Base-by-base conservation (phyloP, 2,888 invertebrate genomes). In the Lampropteryx suffumata region DNA sequence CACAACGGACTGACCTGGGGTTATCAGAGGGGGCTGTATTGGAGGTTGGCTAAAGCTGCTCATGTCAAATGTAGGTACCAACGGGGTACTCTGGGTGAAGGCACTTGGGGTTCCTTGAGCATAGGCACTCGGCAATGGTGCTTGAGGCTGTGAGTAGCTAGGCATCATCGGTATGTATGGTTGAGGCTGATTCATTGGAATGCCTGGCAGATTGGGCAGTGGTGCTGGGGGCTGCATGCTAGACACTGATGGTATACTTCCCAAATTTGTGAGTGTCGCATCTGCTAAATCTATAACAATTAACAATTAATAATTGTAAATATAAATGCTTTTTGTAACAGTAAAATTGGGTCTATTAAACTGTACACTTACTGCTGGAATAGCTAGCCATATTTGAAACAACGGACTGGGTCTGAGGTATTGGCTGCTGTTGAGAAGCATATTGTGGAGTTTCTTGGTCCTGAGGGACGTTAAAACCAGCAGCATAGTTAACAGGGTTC, bases 141-240 rank as follows among this genome's bases (percentile, higher is more conserved):
- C 66, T 61, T 76, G 80, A 29, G 82, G 69, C 54, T 84, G 80
- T 3, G 82, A 75, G 56, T 86, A 91, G 59, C 76, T 88, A 30
- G 79, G 82, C 88, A 88, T 90, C 73, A 89, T 88, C 7, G 90
- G 91, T 72, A 90, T 90, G 58, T 90, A 91, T 0, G 91, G 91
- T 65, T 91, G 91, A 0, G 91, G 90, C 64, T 91, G 90, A 61
- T 83, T 90, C 90, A 90, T 91, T 6, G 90, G 91, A 57, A 91
- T 81, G 40, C 90, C 90, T 7, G 91, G 91, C 56, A 91, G 67
- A 62, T 76, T 91, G 7, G 91, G 90, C 57, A 92, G 69, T 1
- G 92, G 91, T 11, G 91, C 88, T 33, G 92, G 91, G 9, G 91
- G 91, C 50, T 90, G 91, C 73, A 91, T 82, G 59, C 81, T 86